These are phyloP conservation scores for Pseudolycoriella hygida DNA, from an alignment of 2,888 invertebrate species.

Conservation along the genomic window DNA sequence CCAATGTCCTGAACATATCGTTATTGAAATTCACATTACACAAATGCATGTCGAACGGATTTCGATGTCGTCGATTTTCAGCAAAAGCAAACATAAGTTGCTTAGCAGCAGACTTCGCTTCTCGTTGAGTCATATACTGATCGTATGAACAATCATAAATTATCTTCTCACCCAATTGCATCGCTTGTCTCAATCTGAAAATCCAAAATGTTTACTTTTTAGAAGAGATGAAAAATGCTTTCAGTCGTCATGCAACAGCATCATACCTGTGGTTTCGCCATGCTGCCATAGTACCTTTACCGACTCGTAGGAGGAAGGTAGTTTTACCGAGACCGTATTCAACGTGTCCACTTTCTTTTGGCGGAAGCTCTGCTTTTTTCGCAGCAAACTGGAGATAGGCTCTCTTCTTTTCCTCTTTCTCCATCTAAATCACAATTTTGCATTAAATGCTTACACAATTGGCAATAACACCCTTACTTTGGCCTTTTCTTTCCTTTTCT, in stretches of 20 bases:
- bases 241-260: too few relatives aligned
- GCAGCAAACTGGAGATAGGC: too few relatives aligned
- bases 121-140: conserved; percentile 49
- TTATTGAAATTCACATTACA: conserved; percentile 46
- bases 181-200: background rate
- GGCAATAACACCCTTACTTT: too few relatives aligned
- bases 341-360: background rate
- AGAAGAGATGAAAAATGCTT: too few relatives aligned
- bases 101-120: conserved; percentile 55
- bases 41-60: conserved; percentile 65
- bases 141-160: conserved; percentile 75
- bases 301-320: background rate
- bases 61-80: conserved; percentile 49
- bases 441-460: too few relatives aligned
- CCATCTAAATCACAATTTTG: background rate
- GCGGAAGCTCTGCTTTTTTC: too few relatives aligned
- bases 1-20: conserved; percentile 35
- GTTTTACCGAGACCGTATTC: background rate
- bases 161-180: conserved; percentile 42
- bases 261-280: background rate
- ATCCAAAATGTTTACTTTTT: too few relatives aligned
- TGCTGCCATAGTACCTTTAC: background rate
- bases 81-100: conserved; percentile 58
- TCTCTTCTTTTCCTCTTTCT: too few relatives aligned
- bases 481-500: background rate